Evolutionary conservation across 2,888 invertebrate species (phyloP).

Genomic region (Caenorhabditis becei): DNA sequence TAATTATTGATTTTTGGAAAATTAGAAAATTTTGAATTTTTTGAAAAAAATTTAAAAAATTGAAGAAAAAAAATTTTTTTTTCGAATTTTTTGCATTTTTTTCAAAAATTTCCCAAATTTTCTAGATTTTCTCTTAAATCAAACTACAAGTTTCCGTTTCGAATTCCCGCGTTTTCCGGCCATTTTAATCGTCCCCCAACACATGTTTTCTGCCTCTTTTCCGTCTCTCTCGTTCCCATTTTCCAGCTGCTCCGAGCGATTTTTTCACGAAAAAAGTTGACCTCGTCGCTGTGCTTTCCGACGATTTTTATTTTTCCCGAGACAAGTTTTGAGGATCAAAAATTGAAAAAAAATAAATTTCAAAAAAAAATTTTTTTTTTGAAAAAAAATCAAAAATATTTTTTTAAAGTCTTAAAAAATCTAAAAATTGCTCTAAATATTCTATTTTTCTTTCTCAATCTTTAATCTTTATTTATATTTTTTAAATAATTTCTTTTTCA

Average conservation of each 20-base stretch:
- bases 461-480: conserved; percentile 1
- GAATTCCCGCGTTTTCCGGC: not conserved
- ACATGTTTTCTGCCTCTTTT: not conserved
- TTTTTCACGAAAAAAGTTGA: not conserved
- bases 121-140: no score
- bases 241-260: not conserved
- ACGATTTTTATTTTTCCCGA: no score
- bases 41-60: no score
- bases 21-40: no score
- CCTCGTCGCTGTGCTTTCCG: not conserved
- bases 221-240: not conserved
- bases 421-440: not conserved
- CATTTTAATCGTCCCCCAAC: conserved; percentile 1
- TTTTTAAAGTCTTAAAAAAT: no score
- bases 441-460: conserved; percentile 5
- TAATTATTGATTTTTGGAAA: no score
- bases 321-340: no score
- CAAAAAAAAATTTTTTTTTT: not conserved
- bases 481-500: not conserved
- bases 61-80: no score
- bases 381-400: not conserved
- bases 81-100: no score
- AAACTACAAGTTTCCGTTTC: no score
- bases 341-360: no score
- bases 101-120: no score